A percentile compares a stretch with the other conserved stretches of the same genome.
Evolutionary conservation across 53 echinoderm and acorn worm genomes (phyloP).

Genomic region (Glandiceps talaboti): DNA sequence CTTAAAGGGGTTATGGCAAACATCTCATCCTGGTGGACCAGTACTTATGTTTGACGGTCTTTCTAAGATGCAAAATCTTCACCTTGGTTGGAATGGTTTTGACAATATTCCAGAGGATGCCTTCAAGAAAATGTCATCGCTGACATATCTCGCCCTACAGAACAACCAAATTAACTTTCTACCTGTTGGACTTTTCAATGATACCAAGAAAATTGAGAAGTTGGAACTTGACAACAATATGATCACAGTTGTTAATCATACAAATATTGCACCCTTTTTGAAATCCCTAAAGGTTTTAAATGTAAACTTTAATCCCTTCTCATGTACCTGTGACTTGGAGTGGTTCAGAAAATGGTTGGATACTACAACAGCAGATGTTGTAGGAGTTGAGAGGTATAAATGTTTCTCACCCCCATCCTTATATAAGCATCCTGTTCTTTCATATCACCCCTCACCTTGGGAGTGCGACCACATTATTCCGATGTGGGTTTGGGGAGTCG

Average conservation of each 20-base stretch:
- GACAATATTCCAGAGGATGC: conserved; percentile 36
- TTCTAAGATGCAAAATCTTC: conserved; percentile 25
- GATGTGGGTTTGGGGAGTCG: conserved; percentile 27
- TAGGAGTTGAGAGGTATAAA: conserved; percentile 20
- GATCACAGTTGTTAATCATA: conserved; percentile 56
- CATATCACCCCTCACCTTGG: conserved; percentile 37
- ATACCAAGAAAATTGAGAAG: conserved; percentile 22
- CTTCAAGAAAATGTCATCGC: conserved; percentile 21
- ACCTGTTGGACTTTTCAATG: conserved; percentile 28
- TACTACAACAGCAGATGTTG: conserved; percentile 25
- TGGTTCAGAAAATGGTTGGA: conserved; percentile 91
- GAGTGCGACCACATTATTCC: conserved; percentile 50
- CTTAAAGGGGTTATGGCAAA: conserved; percentile 50
- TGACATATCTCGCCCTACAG: conserved; percentile 37
- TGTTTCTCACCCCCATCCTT: conserved; percentile 60
- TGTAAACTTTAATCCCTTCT: conserved; percentile 54
- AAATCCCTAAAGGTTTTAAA: conserved; percentile 28
- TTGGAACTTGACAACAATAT: conserved; percentile 54
- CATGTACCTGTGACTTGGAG: conserved; percentile 65
- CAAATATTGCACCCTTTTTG: conserved; percentile 42
- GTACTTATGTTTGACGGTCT: conserved; percentile 38
- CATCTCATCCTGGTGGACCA: conserved; percentile 7
- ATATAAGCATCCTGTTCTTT: conserved; percentile 22
- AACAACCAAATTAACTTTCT: conserved; percentile 44
- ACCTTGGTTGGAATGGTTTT: conserved; percentile 79